Conservation (phyloP, 2,888 invertebrate genomes). For the Notodonta ziczac region DNA sequence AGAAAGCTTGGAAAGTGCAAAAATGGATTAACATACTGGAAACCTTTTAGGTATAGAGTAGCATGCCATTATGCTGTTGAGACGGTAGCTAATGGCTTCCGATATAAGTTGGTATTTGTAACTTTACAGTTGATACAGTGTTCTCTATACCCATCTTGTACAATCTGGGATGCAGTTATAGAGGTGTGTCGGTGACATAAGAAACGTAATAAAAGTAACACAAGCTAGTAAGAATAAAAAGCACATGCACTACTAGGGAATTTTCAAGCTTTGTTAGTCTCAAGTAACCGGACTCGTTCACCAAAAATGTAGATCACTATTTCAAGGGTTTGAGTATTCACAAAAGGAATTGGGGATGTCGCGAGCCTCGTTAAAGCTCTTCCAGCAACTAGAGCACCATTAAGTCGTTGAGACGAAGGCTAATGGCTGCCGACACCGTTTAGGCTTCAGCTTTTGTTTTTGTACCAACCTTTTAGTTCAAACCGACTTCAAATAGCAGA, state of each 20-base stretch:
- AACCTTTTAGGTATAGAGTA: background rate
- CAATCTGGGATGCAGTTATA: no score
- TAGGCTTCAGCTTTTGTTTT: constrained; percentile 46
- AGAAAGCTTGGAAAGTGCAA: background rate
- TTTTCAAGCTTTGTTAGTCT: no score
- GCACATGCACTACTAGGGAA: no score
- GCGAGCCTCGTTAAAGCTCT: constrained; percentile 45
- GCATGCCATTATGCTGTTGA: constrained; percentile 5
- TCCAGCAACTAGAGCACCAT: constrained; percentile 57
- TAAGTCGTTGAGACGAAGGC: constrained; percentile 77
- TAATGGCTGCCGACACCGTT: constrained; percentile 63
- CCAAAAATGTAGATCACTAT: background rate
- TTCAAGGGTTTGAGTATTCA: constrained; percentile 16
- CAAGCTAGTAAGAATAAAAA: no score
- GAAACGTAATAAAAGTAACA: no score
- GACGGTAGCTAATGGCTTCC: constrained; percentile 1
- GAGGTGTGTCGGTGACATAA: no score
- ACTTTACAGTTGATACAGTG: background rate
- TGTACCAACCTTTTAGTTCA: constrained; percentile 16
- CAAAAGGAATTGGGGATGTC: constrained; percentile 48
- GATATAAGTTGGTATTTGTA: background rate
- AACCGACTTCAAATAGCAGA: background rate
- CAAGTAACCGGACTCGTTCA: no score
- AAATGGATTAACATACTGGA: background rate
- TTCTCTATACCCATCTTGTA: no score